phyloP scores from a whole-genome alignment of 1,140 invertebrate species.

The Vanessa tameamea region DNA sequence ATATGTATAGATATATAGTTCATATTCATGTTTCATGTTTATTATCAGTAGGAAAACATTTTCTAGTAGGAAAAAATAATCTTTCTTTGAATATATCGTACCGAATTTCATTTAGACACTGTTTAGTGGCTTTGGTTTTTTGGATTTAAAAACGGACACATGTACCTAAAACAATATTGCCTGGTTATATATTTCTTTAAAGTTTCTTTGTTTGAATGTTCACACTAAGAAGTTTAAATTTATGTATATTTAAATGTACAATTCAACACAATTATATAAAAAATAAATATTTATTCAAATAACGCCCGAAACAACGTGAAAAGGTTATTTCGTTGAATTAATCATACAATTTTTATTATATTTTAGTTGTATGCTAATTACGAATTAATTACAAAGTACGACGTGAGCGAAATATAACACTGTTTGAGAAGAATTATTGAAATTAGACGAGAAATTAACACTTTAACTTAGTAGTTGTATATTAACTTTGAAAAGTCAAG shows the following conservation, averaged over 20 bases:
- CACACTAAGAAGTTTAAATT: no score
- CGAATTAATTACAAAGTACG: not conserved
- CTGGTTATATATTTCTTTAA: no score
- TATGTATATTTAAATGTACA: not conserved
- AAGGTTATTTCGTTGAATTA: constrained; percentile 18
- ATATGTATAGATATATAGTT: no score
- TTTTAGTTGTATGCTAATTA: constrained; percentile 16
- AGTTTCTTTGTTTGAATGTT: no score
- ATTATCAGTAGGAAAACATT: no score
- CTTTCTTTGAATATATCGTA: no score
- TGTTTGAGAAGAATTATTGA: not conserved
- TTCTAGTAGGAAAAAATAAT: no score
- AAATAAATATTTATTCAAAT: constrained; percentile 9
- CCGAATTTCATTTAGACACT: no score
- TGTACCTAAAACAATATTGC: no score
- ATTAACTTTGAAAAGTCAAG: not conserved
- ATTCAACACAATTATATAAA: constrained; percentile 5
- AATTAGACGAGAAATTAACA: not conserved
- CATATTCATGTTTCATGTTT: no score
- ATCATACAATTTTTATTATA: constrained; percentile 15
- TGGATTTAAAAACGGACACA: no score
- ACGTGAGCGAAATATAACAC: not conserved
- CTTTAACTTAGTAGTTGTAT: not conserved
- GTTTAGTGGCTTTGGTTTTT: no score
- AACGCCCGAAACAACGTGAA: not conserved